Evolutionary conservation across 2,797 vertebrate genomes (phyloP).

Genomic region (Hydrolagus colliei): DNA sequence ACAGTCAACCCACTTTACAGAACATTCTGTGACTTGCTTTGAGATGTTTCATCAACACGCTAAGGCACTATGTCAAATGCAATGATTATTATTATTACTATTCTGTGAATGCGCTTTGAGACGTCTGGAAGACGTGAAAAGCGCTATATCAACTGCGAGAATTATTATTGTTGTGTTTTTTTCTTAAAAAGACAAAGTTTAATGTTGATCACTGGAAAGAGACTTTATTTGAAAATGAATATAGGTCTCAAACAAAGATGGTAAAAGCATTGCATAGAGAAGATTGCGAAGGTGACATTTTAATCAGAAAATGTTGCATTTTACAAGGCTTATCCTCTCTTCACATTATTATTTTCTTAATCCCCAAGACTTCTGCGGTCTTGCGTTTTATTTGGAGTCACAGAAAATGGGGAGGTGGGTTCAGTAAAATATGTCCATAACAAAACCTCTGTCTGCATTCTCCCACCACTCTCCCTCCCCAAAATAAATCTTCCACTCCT

Average conservation of each 20-base stretch:
- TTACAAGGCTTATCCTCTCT: no score
- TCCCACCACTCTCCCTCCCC: no score
- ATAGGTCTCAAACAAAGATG: neutral
- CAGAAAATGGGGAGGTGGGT: neutral
- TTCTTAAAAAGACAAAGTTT: neutral
- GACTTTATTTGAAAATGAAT: neutral
- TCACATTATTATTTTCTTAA: neutral
- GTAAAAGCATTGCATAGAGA: neutral
- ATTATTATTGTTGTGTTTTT: neutral
- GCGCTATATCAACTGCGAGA: no score
- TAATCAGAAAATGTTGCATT: neutral
- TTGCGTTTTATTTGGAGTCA: neutral
- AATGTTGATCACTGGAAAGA: neutral
- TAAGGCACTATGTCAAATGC: no score
- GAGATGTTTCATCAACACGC: no score
- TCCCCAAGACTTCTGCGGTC: neutral
- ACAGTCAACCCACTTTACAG: no score
- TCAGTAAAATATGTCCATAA: neutral
- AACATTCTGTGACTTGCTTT: no score
- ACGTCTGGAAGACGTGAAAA: no score
- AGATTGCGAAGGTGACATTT: neutral
- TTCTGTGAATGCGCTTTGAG: no score
- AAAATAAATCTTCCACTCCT: neutral
- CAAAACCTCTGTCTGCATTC: no score
- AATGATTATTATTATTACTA: no score